Conservation (phyloP, 2,797 vertebrate genomes). For the Anniella stebbinsi region DNA sequence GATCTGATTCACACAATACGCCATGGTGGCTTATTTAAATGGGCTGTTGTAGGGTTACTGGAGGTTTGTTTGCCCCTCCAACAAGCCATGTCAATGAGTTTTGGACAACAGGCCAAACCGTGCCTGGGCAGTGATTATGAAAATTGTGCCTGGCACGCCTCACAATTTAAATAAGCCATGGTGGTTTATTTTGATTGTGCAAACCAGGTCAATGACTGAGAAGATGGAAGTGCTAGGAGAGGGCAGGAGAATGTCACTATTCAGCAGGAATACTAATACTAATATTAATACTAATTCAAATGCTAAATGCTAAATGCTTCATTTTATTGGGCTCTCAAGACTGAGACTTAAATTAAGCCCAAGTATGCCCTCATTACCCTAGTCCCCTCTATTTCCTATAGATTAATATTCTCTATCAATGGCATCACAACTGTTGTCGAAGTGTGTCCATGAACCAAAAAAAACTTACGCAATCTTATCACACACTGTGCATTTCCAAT, state of each 20-base stretch:
- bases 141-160: no score
- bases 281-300: not conserved
- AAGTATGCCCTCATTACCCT: not conserved
- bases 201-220: no score
- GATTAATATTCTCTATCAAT: not conserved
- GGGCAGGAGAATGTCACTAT: not conserved
- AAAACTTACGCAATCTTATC: slow-evolving; percentile 92
- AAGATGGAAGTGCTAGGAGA: not conserved
- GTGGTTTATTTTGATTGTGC: no score
- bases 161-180: no score
- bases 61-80: no score
- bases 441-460: not conserved
- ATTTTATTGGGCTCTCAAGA: not conserved
- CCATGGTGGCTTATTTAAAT: no score
- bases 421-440: not conserved
- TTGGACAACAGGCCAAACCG: no score
- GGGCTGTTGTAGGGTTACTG: no score
- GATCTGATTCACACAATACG: no score
- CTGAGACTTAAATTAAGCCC: not conserved
- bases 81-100: no score
- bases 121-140: no score
- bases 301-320: no score
- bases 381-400: not conserved
- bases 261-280: not conserved
- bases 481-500: slow-evolving; percentile 91